A percentile compares a stretch with the other conserved stretches of the same genome.
These are phyloP conservation scores for Poeciliopsis prolifica DNA, from an alignment of 2,113 vertebrate genomes.

Conservation along the genomic window DNA sequence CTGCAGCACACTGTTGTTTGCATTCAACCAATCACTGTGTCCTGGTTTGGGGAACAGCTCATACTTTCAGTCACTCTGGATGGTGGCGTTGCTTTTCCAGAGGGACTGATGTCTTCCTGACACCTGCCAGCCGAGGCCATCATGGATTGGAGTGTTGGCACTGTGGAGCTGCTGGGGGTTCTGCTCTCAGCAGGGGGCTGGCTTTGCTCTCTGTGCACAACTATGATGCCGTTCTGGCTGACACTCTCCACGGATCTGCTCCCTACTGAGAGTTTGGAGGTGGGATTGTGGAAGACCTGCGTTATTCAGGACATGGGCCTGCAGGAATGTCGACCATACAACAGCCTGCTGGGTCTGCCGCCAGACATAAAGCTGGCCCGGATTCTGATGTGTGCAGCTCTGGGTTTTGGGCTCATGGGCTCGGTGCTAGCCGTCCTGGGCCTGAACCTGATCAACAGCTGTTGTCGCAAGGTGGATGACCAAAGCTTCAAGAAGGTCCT, in stretches of 20 bases:
- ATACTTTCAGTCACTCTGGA: conserved; percentile 1
- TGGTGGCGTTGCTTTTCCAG: background rate
- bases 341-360: conserved; percentile 60
- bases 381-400: conserved; percentile 57
- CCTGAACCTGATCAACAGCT: conserved; percentile 63
- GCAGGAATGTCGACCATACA: conserved; percentile 60
- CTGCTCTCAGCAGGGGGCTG: conserved; percentile 60
- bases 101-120: conserved; percentile 6
- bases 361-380: conserved; percentile 64
- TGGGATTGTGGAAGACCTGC: conserved; percentile 79
- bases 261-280: conserved; percentile 63
- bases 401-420: conserved; percentile 53
- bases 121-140: background rate
- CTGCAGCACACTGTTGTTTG: conserved; percentile 48
- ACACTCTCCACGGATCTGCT: conserved; percentile 71
- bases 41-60: background rate
- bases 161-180: conserved; percentile 67
- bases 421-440: conserved; percentile 68
- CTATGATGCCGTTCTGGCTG: conserved; percentile 74
- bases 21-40: conserved; percentile 26
- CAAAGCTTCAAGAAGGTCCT: conserved; percentile 56
- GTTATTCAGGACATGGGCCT: conserved; percentile 67
- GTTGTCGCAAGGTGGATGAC: conserved; percentile 32
- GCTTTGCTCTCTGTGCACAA: conserved; percentile 71
- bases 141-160: conserved; percentile 55